Base-by-base conservation (phyloP, 30 jellyfish, hydroid and myxozoan species). In the Hydractinia symbiolongicarpus region DNA sequence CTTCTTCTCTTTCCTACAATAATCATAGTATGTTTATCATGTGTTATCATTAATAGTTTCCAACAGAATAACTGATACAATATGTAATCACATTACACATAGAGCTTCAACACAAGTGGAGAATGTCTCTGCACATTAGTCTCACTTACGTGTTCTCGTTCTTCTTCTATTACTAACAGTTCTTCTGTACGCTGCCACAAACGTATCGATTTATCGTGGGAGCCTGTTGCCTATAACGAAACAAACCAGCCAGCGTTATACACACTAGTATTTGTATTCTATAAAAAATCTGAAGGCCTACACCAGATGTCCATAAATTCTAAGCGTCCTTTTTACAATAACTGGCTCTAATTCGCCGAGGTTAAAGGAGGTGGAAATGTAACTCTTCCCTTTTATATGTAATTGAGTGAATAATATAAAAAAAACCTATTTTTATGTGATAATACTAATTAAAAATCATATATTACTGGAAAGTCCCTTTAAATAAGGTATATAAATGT, bases 141-240 rank as follows among this genome's bases (percentile, higher is more conserved):
- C 69, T 11, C 15, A 1, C 69, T 16, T 58, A 88, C 99, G 94
- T 93, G 95, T 81, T 93, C 96, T 20, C 96, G 78, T 76, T 93
- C 99, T 78, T 88, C 99, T 56, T 88, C 96, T 6, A 88, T 77
- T 55, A 93, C 99, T 0, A 93, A 79, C 10, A 93, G 88, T 70
- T 93, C 99, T 77, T 93, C 99, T 15, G 96, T 93, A 57, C 96
- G 61, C 73, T 93, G 94, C 99, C 99, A 93, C 19, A 93, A 77
- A 8, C 99, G 81, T 14, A 93, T 75, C 30, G 99, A 93, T 76
- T 88, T 88, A 80, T 93, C 99, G 62, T 93, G 96, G 5, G 99
- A 93, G 4, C 96, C 95, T 9, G 96, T 79, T 7, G 83, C 96
- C 96, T 88, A 53, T 2, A 52, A n/a, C 15, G 17, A 10, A 79